Evolutionary conservation across 1,140 invertebrate species (phyloP).

Genomic region (Rhizoglyphus robini): DNA sequence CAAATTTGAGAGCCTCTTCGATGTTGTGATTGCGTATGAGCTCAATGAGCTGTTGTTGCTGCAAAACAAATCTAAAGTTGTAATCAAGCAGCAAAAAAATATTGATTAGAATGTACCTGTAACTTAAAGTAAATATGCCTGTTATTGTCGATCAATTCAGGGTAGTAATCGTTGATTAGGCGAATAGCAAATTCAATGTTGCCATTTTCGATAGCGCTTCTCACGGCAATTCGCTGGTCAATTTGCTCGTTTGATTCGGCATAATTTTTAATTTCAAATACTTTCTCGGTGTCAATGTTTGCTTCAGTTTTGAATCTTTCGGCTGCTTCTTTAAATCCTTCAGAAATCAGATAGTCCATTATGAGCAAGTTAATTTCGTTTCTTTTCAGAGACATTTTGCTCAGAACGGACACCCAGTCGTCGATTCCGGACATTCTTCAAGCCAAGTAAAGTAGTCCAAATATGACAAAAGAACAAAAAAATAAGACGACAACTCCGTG

Average conservation of each 20-base stretch:
- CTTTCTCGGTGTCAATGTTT: slow-evolving; percentile 39
- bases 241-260: slow-evolving; percentile 34
- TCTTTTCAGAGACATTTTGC: slow-evolving; percentile 66
- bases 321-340: slow-evolving; percentile 94
- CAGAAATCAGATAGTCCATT: slow-evolving; percentile 93
- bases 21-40: slow-evolving; percentile 73
- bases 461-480: no score
- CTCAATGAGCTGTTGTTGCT: slow-evolving; percentile 91
- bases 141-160: slow-evolving; percentile 86
- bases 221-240: slow-evolving; percentile 79
- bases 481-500: no score
- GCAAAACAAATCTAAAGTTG: slow-evolving; percentile 26
- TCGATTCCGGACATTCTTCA: not conserved
- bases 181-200: slow-evolving; percentile 81
- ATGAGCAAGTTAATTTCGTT: slow-evolving; percentile 90
- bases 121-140: slow-evolving; percentile 89
- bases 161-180: slow-evolving; percentile 84
- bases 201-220: slow-evolving; percentile 85
- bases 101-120: slow-evolving; percentile 44
- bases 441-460: no score
- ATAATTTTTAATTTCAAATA: not conserved
- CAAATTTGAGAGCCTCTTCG: slow-evolving; percentile 90
- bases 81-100: no score
- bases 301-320: slow-evolving; percentile 92
- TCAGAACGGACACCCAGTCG: slow-evolving; percentile 54